phyloP scores from a whole-genome alignment of 2,888 invertebrate genomes.

The Pheosia tremula region DNA sequence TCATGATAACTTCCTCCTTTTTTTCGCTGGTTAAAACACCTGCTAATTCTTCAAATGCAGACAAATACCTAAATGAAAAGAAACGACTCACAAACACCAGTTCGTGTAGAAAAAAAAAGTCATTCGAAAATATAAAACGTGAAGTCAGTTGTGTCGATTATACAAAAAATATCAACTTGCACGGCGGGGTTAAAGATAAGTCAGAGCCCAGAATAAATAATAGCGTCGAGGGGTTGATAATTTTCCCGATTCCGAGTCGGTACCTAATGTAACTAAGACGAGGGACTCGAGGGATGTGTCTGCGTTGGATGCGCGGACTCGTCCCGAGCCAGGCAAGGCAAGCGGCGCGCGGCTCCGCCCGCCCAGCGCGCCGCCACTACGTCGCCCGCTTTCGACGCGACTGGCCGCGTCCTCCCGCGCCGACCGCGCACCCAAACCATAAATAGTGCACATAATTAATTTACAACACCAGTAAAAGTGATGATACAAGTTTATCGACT shows the following conservation, averaged over 20 bases:
- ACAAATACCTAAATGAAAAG: conserved; percentile 5
- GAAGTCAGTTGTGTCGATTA: neutral
- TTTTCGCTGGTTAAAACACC: no score
- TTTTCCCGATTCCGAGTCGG: conserved; percentile 31
- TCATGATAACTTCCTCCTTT: no score
- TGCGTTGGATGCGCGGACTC: conserved; percentile 56
- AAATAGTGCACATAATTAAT: conserved; percentile 78
- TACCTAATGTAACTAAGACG: conserved; percentile 41
- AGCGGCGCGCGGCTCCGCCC: conserved; percentile 62
- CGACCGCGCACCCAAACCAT: conserved; percentile 49
- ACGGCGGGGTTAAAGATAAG: neutral
- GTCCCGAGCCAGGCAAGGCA: conserved; percentile 41
- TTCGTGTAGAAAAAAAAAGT: neutral
- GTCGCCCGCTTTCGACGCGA: conserved; percentile 67
- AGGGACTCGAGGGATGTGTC: conserved; percentile 62
- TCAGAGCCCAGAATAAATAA: neutral
- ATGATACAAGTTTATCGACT: conserved; percentile 82
- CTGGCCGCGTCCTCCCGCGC: conserved; percentile 62
- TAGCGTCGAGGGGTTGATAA: conserved; percentile 33
- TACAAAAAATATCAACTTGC: neutral
- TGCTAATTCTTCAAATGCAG: conserved; percentile 3
- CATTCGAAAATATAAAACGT: conserved; percentile 4
- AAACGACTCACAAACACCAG: conserved; percentile 6
- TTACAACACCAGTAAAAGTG: conserved; percentile 81
- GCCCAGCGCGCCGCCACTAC: conserved; percentile 63